phyloP scores from a whole-genome alignment of 2,888 invertebrate genomes.

The Nycteola revayana region DNA sequence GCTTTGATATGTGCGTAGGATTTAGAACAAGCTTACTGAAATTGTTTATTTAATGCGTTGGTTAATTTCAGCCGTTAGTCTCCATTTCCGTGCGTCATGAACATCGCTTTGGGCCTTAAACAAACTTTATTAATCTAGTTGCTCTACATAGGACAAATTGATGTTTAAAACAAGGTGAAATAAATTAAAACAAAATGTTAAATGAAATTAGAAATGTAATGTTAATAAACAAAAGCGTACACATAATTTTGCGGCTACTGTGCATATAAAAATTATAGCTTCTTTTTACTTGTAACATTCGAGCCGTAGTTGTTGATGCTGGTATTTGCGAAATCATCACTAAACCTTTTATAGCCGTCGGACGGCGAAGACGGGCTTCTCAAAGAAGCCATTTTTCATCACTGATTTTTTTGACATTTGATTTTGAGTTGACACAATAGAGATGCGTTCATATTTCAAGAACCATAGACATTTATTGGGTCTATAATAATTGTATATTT shows the following conservation, averaged over 20 bases:
- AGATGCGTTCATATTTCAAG: constrained; percentile 11
- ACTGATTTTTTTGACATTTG: constrained; percentile 53
- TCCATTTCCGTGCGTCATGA: constrained; percentile 60
- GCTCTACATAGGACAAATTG: constrained; percentile 30
- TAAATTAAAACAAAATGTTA: constrained; percentile 72
- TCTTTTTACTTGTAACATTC: constrained; percentile 82
- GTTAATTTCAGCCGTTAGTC: constrained; percentile 40
- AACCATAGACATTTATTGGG: constrained; percentile 33
- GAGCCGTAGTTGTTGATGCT: constrained; percentile 84
- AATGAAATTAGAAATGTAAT: constrained; percentile 69
- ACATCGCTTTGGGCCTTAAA: constrained; percentile 38
- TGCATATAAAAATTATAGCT: constrained; percentile 69
- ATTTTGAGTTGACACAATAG: constrained; percentile 14
- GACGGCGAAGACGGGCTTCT: constrained; percentile 82
- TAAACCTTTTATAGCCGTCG: constrained; percentile 85
- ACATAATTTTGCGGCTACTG: constrained; percentile 68
- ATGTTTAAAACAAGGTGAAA: constrained; percentile 45
- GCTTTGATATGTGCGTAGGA: constrained; percentile 31
- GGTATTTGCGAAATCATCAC: constrained; percentile 82
- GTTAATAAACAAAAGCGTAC: constrained; percentile 74
- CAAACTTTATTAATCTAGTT: constrained; percentile 44
- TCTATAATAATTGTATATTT: background rate
- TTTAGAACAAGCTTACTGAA: constrained; percentile 34
- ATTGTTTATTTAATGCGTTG: constrained; percentile 48
- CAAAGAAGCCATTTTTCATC: constrained; percentile 77